Percentiles rank a stretch among this genome's conserved stretches.
These are phyloP conservation scores for Montipora sp. DNA, from an alignment of 64 coral and sea anemone genomes.

Conservation along the genomic window DNA sequence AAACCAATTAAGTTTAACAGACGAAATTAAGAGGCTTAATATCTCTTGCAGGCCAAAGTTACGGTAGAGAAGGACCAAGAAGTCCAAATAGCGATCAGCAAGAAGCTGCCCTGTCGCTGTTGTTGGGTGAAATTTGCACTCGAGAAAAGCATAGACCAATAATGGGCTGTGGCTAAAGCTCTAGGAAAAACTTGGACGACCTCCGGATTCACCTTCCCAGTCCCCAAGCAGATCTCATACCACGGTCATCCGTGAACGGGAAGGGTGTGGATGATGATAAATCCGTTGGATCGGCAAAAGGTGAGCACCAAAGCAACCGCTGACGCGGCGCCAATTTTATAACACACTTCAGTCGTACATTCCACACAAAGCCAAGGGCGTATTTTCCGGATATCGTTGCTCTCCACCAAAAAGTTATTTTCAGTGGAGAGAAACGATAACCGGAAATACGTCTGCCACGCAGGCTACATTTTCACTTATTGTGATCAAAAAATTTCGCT, in stretches of 20 bases:
- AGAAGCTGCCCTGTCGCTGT: constrained; percentile 64
- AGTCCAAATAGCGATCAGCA: constrained; percentile 63
- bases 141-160: constrained; percentile 93
- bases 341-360: too few relatives aligned
- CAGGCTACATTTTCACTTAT: too few relatives aligned
- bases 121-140: constrained; percentile 92
- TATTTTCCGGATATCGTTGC: too few relatives aligned
- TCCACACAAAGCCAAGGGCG: too few relatives aligned
- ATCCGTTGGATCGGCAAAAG: constrained; percentile 1
- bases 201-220: constrained; percentile 52
- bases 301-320: not conserved
- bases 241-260: constrained; percentile 54
- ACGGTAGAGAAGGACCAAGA: constrained; percentile 81
- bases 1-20: too few relatives aligned
- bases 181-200: constrained; percentile 82
- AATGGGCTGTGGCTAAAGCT: constrained; percentile 92
- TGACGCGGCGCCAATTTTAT: too few relatives aligned
- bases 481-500: too few relatives aligned
- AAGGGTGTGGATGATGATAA: constrained; percentile 17
- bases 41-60: constrained; percentile 69
- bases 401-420: too few relatives aligned
- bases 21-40: too few relatives aligned
- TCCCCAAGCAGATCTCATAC: constrained; percentile 63
- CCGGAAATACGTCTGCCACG: too few relatives aligned
- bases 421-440: too few relatives aligned